These are phyloP conservation scores for Rhinella marina DNA, from an alignment of 2,797 vertebrate species.

Conservation along the genomic window DNA sequence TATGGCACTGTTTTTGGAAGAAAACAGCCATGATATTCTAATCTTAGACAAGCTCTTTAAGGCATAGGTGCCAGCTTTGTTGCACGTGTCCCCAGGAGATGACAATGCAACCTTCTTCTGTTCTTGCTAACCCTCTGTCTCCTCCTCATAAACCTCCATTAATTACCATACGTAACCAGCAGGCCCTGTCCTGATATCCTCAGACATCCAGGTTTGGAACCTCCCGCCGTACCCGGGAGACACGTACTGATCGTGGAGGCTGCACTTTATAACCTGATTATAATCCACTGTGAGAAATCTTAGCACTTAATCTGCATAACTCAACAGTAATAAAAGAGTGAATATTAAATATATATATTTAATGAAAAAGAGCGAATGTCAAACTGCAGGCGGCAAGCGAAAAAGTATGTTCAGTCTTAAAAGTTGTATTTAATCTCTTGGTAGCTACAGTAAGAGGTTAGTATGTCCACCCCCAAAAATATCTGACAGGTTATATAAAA, in stretches of 20 bases:
- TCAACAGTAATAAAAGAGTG: constrained; percentile 18
- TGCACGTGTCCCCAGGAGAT: no score
- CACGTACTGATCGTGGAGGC: neutral
- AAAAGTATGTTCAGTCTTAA: neutral
- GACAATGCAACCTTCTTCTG: neutral
- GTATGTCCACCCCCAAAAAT: neutral
- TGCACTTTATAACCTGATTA: neutral
- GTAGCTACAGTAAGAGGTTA: neutral
- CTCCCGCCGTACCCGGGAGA: neutral
- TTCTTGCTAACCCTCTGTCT: neutral
- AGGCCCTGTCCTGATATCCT: no score
- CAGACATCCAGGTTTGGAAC: neutral
- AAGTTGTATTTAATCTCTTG: neutral
- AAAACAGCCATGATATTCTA: no score
- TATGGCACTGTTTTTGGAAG: no score
- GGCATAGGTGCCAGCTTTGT: no score
- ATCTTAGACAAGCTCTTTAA: no score
- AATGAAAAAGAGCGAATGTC: constrained; percentile 14
- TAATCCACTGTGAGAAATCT: neutral
- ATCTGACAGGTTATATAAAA: neutral
- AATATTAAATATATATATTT: constrained; percentile 28
- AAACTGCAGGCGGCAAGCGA: neutral
- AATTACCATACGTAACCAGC: neutral
- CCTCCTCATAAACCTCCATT: neutral
- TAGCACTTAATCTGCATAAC: constrained; percentile 10